These are phyloP conservation scores for Ceratoteleas bidentatus DNA, from an alignment of 1,140 invertebrate genomes.

Conservation along the genomic window DNA sequence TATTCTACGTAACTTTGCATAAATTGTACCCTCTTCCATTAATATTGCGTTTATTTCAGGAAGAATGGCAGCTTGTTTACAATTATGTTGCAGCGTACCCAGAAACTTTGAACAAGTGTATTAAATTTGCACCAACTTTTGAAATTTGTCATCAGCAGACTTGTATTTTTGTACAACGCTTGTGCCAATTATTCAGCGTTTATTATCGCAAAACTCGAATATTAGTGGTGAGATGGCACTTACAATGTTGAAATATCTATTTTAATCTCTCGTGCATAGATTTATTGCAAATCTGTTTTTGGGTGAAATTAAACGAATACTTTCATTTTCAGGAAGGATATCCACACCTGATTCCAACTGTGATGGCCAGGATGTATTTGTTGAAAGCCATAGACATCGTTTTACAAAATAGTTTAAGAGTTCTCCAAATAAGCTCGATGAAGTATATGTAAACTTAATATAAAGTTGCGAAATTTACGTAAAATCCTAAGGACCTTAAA, in stretches of 20 bases:
- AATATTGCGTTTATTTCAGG: slow-evolving; percentile 82
- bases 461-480: not conserved
- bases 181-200: slow-evolving; percentile 85
- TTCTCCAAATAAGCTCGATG: slow-evolving; percentile 85
- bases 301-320: too few species aligned
- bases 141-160: slow-evolving; percentile 84
- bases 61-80: slow-evolving; percentile 87
- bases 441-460: slow-evolving; percentile 82
- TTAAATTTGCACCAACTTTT: slow-evolving; percentile 78
- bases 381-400: slow-evolving; percentile 84
- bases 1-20: slow-evolving; percentile 19
- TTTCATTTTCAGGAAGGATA: slow-evolving; percentile 82
- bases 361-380: slow-evolving; percentile 86
- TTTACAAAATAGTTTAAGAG: slow-evolving; percentile 83
- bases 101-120: slow-evolving; percentile 81
- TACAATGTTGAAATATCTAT: slow-evolving; percentile 34
- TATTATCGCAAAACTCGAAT: slow-evolving; percentile 87
- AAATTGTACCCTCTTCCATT: too few species aligned
- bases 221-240: slow-evolving; percentile 82
- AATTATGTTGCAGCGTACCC: slow-evolving; percentile 85
- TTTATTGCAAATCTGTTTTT: too few species aligned
- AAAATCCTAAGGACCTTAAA: too few species aligned
- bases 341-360: slow-evolving; percentile 83
- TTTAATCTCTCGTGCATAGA: too few species aligned
- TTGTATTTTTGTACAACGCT: slow-evolving; percentile 83